phyloP scores from a whole-genome alignment of 2,797 vertebrate genomes.

The Chelonia mydas region DNA sequence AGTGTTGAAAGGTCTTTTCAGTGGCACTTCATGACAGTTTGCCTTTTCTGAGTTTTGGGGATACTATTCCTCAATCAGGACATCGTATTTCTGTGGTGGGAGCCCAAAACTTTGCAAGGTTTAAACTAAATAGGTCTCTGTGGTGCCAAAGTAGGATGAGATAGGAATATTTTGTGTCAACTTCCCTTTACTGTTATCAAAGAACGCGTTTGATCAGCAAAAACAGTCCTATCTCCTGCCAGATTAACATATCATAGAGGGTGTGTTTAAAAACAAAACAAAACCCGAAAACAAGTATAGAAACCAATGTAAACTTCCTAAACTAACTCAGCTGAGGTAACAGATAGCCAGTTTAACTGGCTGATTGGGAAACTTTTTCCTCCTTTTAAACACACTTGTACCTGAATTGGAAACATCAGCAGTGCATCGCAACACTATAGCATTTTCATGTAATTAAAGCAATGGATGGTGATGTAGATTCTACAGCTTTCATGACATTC shows the following conservation, averaged over 20 bases:
- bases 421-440: constrained; percentile 87
- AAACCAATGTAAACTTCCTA: constrained; percentile 91
- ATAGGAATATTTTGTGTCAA: constrained; percentile 65
- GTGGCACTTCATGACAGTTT: constrained; percentile 81
- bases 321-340: constrained; percentile 93
- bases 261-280: constrained; percentile 81
- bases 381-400: constrained; percentile 85
- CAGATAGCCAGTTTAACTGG: constrained; percentile 89
- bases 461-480: constrained; percentile 87
- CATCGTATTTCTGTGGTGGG: constrained; percentile 74
- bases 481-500: constrained; percentile 99
- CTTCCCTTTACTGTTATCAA: constrained; percentile 70
- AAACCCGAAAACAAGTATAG: constrained; percentile 85
- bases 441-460: constrained; percentile 87
- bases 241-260: constrained; percentile 80
- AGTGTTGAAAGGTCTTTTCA: constrained; percentile 82
- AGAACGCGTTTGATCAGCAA: constrained; percentile 57
- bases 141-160: constrained; percentile 77
- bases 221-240: constrained; percentile 73
- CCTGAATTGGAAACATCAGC: constrained; percentile 86
- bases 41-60: constrained; percentile 82
- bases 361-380: constrained; percentile 84
- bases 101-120: constrained; percentile 79
- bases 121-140: constrained; percentile 76
- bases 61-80: constrained; percentile 76